Conservation (phyloP, 2,797 vertebrate species). For the Acanthurus lineatus region DNA sequence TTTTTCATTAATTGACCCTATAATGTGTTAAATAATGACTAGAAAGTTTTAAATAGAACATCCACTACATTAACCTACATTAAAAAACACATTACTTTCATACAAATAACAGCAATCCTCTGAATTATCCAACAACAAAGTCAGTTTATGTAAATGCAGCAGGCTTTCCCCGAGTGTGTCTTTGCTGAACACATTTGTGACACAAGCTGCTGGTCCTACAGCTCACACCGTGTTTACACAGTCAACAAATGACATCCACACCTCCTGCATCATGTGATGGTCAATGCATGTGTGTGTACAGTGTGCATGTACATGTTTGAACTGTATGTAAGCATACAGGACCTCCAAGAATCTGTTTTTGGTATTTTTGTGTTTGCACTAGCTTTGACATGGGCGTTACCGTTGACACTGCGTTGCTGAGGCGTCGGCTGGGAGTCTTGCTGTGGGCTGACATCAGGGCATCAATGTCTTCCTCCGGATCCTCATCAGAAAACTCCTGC, state of each 20-base stretch:
- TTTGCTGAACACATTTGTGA: slow-evolving; percentile 19
- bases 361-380: slow-evolving; percentile 18
- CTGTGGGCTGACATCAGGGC: slow-evolving; percentile 86
- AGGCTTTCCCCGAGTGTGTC: slow-evolving; percentile 12
- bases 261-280: slow-evolving; percentile 25
- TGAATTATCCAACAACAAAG: slow-evolving; percentile 15
- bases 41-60: too few relatives aligned
- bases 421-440: slow-evolving; percentile 73
- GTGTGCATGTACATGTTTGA: slow-evolving; percentile 27
- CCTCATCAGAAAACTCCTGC: slow-evolving; percentile 88
- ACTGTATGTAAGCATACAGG: slow-evolving; percentile 7
- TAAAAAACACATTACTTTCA: background rate
- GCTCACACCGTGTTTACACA: slow-evolving; percentile 55
- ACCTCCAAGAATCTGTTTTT: slow-evolving; percentile 3
- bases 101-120: background rate
- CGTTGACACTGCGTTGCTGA: slow-evolving; percentile 88
- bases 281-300: slow-evolving; percentile 6
- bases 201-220: slow-evolving; percentile 9
- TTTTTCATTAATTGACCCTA: background rate
- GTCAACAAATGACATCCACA: slow-evolving; percentile 41
- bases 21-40: background rate
- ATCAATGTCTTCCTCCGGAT: slow-evolving; percentile 90
- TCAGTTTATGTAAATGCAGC: slow-evolving; percentile 45
- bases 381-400: slow-evolving; percentile 82
- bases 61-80: background rate